phyloP scores from a whole-genome alignment of 2,888 invertebrate genomes.

The Cephus sareptanus region DNA sequence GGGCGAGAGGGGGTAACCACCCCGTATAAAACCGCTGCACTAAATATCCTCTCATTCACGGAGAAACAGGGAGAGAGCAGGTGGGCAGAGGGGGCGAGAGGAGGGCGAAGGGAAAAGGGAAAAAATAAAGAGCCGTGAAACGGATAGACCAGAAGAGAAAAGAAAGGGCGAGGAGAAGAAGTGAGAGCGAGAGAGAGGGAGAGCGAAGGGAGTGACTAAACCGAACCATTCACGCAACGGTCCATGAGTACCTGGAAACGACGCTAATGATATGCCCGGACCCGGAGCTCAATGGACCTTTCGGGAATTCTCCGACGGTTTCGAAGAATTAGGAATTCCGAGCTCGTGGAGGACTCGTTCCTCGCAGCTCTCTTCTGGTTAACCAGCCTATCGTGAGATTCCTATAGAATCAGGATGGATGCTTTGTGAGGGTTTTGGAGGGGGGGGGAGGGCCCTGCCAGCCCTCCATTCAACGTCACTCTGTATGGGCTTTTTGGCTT shows the following conservation, averaged over 20 bases:
- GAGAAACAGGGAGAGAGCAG: neutral
- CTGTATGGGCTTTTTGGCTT: neutral
- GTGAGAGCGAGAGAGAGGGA: constrained; percentile 12
- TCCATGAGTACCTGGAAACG: constrained; percentile 55
- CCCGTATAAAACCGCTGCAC: constrained; percentile 1
- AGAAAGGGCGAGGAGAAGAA: constrained; percentile 14
- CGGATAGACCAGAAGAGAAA: constrained; percentile 15
- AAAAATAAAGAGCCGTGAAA: neutral
- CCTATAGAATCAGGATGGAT: constrained; percentile 32
- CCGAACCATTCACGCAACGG: constrained; percentile 56
- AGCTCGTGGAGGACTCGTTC: constrained; percentile 47
- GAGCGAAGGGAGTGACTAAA: constrained; percentile 42
- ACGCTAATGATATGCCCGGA: constrained; percentile 64
- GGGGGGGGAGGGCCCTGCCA: too few species aligned
- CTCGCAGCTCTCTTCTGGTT: constrained; percentile 18
- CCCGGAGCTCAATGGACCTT: constrained; percentile 60
- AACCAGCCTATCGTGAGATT: neutral
- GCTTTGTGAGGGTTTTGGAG: constrained; percentile 37
- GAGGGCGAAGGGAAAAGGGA: neutral
- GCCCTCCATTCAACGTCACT: too few species aligned
- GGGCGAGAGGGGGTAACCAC: neutral
- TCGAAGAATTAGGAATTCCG: constrained; percentile 66
- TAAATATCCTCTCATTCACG: constrained; percentile 4
- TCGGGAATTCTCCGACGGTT: constrained; percentile 66
- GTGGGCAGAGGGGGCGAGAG: neutral